Base-by-base conservation (phyloP, 2,888 invertebrate species). In the Amphimallon solstitiale region DNA sequence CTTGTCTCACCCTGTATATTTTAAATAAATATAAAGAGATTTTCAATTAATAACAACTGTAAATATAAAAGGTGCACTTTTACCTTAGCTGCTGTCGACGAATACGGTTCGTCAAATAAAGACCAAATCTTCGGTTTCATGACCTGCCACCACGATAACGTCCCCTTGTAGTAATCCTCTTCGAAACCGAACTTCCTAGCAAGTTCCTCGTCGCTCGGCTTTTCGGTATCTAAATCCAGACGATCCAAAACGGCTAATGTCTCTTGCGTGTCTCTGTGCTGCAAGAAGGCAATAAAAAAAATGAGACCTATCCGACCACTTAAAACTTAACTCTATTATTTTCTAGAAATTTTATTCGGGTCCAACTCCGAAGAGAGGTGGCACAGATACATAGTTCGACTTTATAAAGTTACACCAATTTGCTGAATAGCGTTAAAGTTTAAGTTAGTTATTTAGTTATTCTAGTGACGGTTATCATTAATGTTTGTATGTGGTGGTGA, bases 211-310 rank as follows among this genome's bases (percentile, higher is more conserved):
- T 98, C 98, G 75, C 95, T 96, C 46, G 97, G 97, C 83, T 96
- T 97, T 83, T 96, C 98, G 69, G 97, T 97, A 84, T 99, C 98
- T 78, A 98, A 88, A 85, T 99, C 99, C 78, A 99, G 86, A 70
- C 97, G 89, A 86, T 99, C 99, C 79, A 99, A 87, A 68, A 99
- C 98, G 65, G 97, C 96, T 80, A 99, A 86, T 59, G 98, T 99
- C 85, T 98, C 98, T 85, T 99, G 98, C 68, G 99, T 99, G 86
- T 99, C 98, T 77, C 97, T 90, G 87, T 96, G 95, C 94, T 95
- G 84, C 19, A 82, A 79, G 61, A 75, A 63, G 63, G 49, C 17
- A 9, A 9, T 34, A 66, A 9, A 51, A 10, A 12, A 29, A 1
- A 29, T 29, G 2, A n/a, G n/a, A n/a, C n/a, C n/a, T n/a, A n/a